phyloP scores from a whole-genome alignment of 2,888 invertebrate genomes.

The Agrochola lychnidis region DNA sequence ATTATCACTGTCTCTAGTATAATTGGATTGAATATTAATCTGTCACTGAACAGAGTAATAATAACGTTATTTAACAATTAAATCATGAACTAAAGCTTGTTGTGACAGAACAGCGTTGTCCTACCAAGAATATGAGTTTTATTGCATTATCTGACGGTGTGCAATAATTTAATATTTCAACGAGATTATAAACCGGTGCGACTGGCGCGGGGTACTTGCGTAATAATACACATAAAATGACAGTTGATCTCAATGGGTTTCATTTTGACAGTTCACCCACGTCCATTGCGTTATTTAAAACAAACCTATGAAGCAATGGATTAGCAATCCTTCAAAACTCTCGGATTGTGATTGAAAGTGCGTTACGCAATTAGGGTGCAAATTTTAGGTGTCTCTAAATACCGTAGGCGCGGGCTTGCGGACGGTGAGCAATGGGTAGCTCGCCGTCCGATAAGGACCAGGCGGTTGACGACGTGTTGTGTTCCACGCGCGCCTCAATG shows the following conservation, averaged over 20 bases:
- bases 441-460: too few relatives aligned
- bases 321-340: too few relatives aligned
- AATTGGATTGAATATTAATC: conserved; percentile 19
- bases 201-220: neutral
- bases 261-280: too few relatives aligned
- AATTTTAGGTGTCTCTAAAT: neutral
- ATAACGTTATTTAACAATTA: neutral
- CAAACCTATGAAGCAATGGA: too few relatives aligned
- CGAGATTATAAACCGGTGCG: neutral
- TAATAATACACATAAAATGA: too few relatives aligned
- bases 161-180: conserved; percentile 6
- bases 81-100: neutral
- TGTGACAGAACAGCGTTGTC: conserved; percentile 10
- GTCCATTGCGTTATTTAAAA: too few relatives aligned
- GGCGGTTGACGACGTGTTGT: too few relatives aligned
- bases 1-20: conserved; percentile 3
- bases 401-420: too few relatives aligned
- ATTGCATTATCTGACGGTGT: neutral
- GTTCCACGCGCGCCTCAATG: too few relatives aligned
- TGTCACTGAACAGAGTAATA: conserved; percentile 6
- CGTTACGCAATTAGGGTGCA: neutral
- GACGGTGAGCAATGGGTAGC: too few relatives aligned
- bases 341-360: too few relatives aligned
- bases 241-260: too few relatives aligned
- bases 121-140: neutral